phyloP scores from a whole-genome alignment of 2,888 invertebrate species.

The Hemithea aestivaria region DNA sequence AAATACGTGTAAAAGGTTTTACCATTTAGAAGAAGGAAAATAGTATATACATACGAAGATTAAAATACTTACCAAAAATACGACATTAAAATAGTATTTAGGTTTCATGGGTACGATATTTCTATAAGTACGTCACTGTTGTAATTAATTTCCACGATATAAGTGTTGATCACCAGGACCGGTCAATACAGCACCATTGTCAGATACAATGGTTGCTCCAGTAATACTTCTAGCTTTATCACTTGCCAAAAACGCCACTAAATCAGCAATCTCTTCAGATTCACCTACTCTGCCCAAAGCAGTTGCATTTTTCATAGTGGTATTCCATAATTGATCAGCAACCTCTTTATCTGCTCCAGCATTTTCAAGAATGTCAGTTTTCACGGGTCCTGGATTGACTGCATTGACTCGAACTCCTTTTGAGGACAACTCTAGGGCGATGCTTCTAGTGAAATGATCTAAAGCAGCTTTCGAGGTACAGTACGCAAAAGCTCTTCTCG shows the following conservation, averaged over 20 bases:
- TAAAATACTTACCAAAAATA: too few species aligned
- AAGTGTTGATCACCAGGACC: slow-evolving; percentile 6
- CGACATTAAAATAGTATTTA: too few species aligned
- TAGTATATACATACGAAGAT: too few species aligned
- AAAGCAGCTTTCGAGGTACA: slow-evolving; percentile 71
- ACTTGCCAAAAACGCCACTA: slow-evolving; percentile 90
- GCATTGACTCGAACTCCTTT: slow-evolving; percentile 88
- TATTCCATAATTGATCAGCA: slow-evolving; percentile 69
- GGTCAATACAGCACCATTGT: slow-evolving; percentile 22
- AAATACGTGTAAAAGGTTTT: too few species aligned
- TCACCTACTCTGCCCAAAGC: slow-evolving; percentile 87
- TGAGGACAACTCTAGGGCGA: slow-evolving; percentile 85
- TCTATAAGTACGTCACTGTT: too few species aligned
- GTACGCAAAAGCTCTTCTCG: slow-evolving; percentile 21
- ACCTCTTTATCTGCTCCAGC: slow-evolving; percentile 6
- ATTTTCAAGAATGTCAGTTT: slow-evolving; percentile 66
- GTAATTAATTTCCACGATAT: too few species aligned
- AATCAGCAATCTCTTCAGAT: slow-evolving; percentile 86
- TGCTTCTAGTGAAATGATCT: slow-evolving; percentile 91
- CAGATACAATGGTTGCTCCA: slow-evolving; percentile 69
- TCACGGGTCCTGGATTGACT: slow-evolving; percentile 90
- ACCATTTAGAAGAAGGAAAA: too few species aligned
- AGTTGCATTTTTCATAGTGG: slow-evolving; percentile 85
- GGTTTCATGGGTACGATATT: too few species aligned
- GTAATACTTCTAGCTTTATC: slow-evolving; percentile 90